A percentile compares a stretch with the other conserved stretches of the same genome.
phyloP scores from a whole-genome alignment of 2,113 vertebrate genomes.

The Oreotrochilus melanogaster region DNA sequence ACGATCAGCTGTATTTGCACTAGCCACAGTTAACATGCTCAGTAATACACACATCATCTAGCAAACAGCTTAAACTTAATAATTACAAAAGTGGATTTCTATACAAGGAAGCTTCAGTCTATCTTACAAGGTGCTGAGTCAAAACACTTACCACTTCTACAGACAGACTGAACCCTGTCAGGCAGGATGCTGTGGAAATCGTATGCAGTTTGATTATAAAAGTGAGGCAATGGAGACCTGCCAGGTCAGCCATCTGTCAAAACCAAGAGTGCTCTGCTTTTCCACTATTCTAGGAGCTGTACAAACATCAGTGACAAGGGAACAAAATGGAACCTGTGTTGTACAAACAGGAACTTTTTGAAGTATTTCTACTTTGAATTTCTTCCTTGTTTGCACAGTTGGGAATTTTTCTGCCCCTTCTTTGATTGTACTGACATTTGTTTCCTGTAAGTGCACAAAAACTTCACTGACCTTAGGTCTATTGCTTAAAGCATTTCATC shows the following conservation, averaged over 20 bases:
- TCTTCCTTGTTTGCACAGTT: conserved; percentile 77
- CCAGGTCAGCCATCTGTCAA: conserved; percentile 78
- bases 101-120: conserved; percentile 38
- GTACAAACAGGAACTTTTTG: conserved; percentile 76
- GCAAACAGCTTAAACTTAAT: neutral
- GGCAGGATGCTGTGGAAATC: conserved; percentile 71
- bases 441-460: conserved; percentile 69
- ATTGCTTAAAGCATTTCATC: conserved; percentile 59
- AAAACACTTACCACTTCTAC: conserved; percentile 49
- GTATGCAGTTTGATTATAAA: conserved; percentile 67
- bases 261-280: conserved; percentile 62
- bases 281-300: conserved; percentile 73
- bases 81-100: conserved; percentile 31
- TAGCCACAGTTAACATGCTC: neutral
- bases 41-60: neutral
- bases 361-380: conserved; percentile 79
- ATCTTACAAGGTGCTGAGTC: conserved; percentile 32
- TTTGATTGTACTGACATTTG: conserved; percentile 69
- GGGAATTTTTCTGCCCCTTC: conserved; percentile 66
- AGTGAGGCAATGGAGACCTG: conserved; percentile 58
- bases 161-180: conserved; percentile 30
- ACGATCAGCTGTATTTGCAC: neutral
- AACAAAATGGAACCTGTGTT: conserved; percentile 71
- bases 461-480: conserved; percentile 29
- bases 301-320: conserved; percentile 70